Percentiles rank a stretch among this genome's conserved stretches.
phyloP scores from a whole-genome alignment of 2,888 invertebrate genomes.

The Parnassius mnemosyne region DNA sequence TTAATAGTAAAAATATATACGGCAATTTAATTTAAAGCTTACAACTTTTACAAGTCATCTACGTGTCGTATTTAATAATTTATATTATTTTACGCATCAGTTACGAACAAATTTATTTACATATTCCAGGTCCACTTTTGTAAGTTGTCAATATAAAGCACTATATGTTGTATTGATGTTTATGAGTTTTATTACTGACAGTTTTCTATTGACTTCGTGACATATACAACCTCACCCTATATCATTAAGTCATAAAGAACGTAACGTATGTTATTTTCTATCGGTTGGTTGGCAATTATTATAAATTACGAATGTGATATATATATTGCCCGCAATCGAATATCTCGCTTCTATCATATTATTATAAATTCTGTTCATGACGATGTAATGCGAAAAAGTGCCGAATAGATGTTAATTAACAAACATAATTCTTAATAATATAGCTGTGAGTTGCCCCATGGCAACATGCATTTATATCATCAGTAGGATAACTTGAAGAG shows the following conservation, averaged over 20 bases:
- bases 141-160: background rate
- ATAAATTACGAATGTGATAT: background rate
- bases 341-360: slow-evolving; percentile 38
- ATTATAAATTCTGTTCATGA: slow-evolving; percentile 52
- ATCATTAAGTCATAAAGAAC: slow-evolving; percentile 16
- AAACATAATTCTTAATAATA: too few relatives aligned
- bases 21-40: too few relatives aligned
- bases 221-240: slow-evolving; percentile 10
- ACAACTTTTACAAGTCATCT: too few relatives aligned
- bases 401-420: too few relatives aligned
- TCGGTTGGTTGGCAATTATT: slow-evolving; percentile 5
- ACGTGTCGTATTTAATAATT: background rate
- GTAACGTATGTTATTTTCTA: slow-evolving; percentile 3
- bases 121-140: background rate
- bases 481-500: too few relatives aligned
- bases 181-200: slow-evolving; percentile 3
- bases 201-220: background rate
- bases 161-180: background rate
- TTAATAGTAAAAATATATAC: too few relatives aligned
- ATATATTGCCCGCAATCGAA: slow-evolving; percentile 3
- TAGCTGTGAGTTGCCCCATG: too few relatives aligned
- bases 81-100: background rate
- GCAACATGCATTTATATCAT: too few relatives aligned
- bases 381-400: slow-evolving; percentile 38
- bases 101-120: background rate